These are phyloP conservation scores for Paedocypris sp. DNA, from an alignment of 2,113 vertebrate genomes.

Conservation along the genomic window DNA sequence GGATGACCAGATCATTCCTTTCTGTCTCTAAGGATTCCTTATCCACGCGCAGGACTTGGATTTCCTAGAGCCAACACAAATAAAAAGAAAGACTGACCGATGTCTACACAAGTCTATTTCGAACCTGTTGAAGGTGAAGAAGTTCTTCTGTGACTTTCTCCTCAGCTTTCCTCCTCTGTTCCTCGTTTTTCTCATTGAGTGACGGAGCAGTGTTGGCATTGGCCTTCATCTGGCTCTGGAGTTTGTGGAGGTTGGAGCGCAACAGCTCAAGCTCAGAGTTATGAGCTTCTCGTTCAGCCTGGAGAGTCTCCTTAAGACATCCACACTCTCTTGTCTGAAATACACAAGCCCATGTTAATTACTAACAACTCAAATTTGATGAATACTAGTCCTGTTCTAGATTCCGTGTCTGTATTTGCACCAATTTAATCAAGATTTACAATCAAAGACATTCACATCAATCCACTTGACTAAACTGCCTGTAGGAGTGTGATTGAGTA, in stretches of 20 bases:
- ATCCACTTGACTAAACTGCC: too few species aligned
- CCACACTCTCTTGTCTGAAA: constrained; percentile 53
- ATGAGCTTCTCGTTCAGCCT: constrained; percentile 37
- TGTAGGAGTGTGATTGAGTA: too few species aligned
- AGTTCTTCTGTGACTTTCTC: constrained; percentile 48
- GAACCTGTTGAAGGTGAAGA: constrained; percentile 50
- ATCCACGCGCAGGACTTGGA: constrained; percentile 46
- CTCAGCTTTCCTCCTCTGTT: constrained; percentile 42
- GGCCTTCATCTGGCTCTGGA: constrained; percentile 30
- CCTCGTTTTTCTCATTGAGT: constrained; percentile 38
- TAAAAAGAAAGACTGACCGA: neutral
- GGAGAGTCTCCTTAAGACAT: constrained; percentile 51
- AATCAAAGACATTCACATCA: too few species aligned
- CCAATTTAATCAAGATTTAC: too few species aligned
- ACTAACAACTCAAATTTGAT: too few species aligned
- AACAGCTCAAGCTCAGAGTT: constrained; percentile 48
- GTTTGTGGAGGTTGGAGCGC: constrained; percentile 35
- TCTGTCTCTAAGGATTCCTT: constrained; percentile 43
- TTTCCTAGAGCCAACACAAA: constrained; percentile 38
- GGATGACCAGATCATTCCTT: constrained; percentile 43
- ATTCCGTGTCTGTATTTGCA: too few species aligned
- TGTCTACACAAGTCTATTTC: neutral
- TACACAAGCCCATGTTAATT: neutral
- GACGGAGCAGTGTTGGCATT: constrained; percentile 25
- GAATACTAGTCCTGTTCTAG: too few species aligned